Percentiles rank a stretch among this genome's conserved stretches.
phyloP scores from a whole-genome alignment of 2,797 vertebrate genomes.

The Yasuhikotakia modesta region DNA sequence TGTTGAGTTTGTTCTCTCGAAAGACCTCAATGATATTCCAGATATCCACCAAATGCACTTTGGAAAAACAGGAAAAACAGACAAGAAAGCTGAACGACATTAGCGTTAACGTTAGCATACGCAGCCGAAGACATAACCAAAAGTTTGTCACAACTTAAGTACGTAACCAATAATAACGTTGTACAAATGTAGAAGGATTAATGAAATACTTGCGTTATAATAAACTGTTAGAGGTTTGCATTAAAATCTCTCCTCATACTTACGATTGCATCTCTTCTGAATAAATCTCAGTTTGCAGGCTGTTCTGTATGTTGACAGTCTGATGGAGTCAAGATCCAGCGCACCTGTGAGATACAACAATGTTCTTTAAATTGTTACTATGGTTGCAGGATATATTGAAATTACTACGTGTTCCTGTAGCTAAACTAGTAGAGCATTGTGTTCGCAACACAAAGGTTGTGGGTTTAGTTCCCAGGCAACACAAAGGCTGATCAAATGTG shows the following conservation, averaged over 20 bases:
- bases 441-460: no score
- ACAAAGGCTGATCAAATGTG: no score
- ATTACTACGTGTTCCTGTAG: no score
- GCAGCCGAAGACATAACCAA: no score
- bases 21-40: constrained; percentile 98
- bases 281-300: constrained; percentile 98
- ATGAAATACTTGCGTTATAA: not conserved
- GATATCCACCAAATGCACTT: constrained; percentile 97
- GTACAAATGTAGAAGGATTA: not conserved
- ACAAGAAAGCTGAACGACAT: no score
- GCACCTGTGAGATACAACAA: constrained; percentile 78
- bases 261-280: constrained; percentile 98
- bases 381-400: no score
- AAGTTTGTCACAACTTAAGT: no score
- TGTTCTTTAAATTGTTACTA: no score
- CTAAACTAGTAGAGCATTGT: no score
- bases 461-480: no score
- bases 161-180: no score
- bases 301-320: constrained; percentile 97
- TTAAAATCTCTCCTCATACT: constrained; percentile 71
- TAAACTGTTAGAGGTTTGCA: not conserved
- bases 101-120: no score
- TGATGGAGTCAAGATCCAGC: constrained; percentile 97
- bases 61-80: not conserved
- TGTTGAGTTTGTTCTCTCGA: constrained; percentile 91